phyloP scores from a whole-genome alignment of 1,140 invertebrate species.

The Amyelois transitella region DNA sequence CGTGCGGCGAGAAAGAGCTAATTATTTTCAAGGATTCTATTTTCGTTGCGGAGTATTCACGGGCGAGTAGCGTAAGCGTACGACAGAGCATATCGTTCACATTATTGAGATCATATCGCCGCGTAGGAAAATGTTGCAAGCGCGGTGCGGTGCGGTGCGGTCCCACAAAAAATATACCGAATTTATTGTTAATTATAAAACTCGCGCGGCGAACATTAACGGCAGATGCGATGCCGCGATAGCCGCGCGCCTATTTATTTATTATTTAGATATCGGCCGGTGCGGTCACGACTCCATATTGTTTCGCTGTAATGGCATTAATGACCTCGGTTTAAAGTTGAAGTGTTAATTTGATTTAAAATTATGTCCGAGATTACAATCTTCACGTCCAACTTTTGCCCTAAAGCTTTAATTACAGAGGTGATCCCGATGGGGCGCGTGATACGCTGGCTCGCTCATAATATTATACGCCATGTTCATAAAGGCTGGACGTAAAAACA shows the following conservation, averaged over 20 bases:
- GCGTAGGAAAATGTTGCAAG: slow-evolving; percentile 39
- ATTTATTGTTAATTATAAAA: slow-evolving; percentile 75
- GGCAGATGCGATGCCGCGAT: slow-evolving; percentile 61
- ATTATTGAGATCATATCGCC: slow-evolving; percentile 55
- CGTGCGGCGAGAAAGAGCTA: slow-evolving; percentile 42
- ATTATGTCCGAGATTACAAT: slow-evolving; percentile 67
- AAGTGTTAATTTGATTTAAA: slow-evolving; percentile 75
- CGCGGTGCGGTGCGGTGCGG: slow-evolving; percentile 10
- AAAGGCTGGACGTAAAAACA: slow-evolving; percentile 21
- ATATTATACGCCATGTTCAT: slow-evolving; percentile 22
- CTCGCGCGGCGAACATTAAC: slow-evolving; percentile 64
- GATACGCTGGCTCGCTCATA: slow-evolving; percentile 20
- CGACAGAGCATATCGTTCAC: slow-evolving; percentile 11
- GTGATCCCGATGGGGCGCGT: slow-evolving; percentile 48
- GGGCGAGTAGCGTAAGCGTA: neutral
- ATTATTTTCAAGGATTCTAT: slow-evolving; percentile 47
- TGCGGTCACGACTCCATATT: slow-evolving; percentile 72
- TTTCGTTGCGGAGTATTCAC: neutral
- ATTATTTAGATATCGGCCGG: slow-evolving; percentile 72
- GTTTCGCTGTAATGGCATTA: slow-evolving; percentile 70
- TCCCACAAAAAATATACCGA: slow-evolving; percentile 65
- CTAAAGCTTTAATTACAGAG: slow-evolving; percentile 61
- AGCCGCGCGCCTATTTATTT: slow-evolving; percentile 67
- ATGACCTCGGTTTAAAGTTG: slow-evolving; percentile 72
- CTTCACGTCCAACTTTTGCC: slow-evolving; percentile 65